Evolutionary conservation across 1,140 invertebrate species (phyloP), one percentile per base, ranked within the genome.

Genomic region (Trachymyrmex cornetzi): DNA sequence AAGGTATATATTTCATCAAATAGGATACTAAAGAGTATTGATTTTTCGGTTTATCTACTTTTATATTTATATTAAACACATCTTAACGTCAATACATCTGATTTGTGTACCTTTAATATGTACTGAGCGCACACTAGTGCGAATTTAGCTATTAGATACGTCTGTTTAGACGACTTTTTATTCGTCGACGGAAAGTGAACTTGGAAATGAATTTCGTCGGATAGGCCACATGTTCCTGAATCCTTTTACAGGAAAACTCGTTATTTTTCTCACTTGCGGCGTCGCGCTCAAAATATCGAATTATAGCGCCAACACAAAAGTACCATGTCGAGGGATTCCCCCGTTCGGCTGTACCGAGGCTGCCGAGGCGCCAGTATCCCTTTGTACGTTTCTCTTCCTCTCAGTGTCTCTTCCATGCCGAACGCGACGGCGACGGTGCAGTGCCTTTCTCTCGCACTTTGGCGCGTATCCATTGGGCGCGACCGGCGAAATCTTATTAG

Each of bases 401-500:
- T 71, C 72, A 7, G 9, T 72, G 38, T 55, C 27, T 72, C 77
- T 44, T 34, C n/a, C 80, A 34, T 24, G 55, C 24, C 34, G 80
- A 74, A 74, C 69, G 19, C 67, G 79, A 1, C 59, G 44, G 3
- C 38, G 38, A 11, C 67, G 48, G 2, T n/a, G 7, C 72, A 22
- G n/a, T 55, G 22, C 53, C 57, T 82, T 81, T 82, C 85, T 59
- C 55, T 57, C 85, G 64, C 64, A 44, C 66, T 87, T 72, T 72
- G 44, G 57, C 64, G 77, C 77, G 77, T 87, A 82, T 87, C 77
- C 77, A 50, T 63, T 72, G 77, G 85, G 22, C 85, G 77, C 85
- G 55, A 80, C 77, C 77, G 66, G 24, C 67, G 86, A 87, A 77
- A 89, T 89, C 88, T 89, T 89, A 89, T 89, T 89, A 89, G 88